Conservation (phyloP, 92 coral and sea anemone genomes). For the Zoanthus solanderi region DNA sequence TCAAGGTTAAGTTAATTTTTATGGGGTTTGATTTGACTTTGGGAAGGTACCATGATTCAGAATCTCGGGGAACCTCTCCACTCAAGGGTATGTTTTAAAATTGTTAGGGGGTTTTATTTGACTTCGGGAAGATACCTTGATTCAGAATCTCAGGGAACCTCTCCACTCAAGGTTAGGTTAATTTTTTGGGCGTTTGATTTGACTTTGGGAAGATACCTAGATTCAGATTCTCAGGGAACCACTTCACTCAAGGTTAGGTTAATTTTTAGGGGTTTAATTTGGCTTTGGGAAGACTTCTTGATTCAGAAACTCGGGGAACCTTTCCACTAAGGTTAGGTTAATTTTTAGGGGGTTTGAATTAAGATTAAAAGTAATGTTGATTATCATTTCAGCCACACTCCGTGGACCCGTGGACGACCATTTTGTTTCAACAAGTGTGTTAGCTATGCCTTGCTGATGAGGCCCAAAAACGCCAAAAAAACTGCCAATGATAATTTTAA, state of each 20-base stretch:
- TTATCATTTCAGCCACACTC: no score
- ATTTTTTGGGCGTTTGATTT: background rate
- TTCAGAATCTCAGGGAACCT: conserved; percentile 81
- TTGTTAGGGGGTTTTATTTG: background rate
- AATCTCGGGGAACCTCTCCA: conserved; percentile 78
- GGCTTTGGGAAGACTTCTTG: conserved; percentile 92
- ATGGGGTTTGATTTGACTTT: conserved; percentile 39
- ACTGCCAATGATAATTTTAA: no score
- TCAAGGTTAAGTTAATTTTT: conserved; percentile 75
- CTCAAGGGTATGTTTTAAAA: conserved; percentile 75
- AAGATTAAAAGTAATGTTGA: no score
- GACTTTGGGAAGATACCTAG: conserved; percentile 93
- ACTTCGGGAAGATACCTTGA: conserved; percentile 95
- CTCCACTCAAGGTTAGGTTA: conserved; percentile 88
- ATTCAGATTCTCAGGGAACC: conserved; percentile 84
- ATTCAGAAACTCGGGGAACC: conserved; percentile 84
- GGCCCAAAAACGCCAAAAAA: no score
- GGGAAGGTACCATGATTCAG: conserved; percentile 96
- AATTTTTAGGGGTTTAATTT: background rate
- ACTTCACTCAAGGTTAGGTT: conserved; percentile 88
- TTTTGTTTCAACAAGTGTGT: no score
- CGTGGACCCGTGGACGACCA: no score
- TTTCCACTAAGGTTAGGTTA: conserved; percentile 88
- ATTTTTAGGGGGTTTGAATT: no score
- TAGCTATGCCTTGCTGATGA: no score